Evolutionary conservation across 2,113 vertebrate species (phyloP), one percentile per base, ranked within the genome.

Genomic region (Melanostigma gelatinosum): DNA sequence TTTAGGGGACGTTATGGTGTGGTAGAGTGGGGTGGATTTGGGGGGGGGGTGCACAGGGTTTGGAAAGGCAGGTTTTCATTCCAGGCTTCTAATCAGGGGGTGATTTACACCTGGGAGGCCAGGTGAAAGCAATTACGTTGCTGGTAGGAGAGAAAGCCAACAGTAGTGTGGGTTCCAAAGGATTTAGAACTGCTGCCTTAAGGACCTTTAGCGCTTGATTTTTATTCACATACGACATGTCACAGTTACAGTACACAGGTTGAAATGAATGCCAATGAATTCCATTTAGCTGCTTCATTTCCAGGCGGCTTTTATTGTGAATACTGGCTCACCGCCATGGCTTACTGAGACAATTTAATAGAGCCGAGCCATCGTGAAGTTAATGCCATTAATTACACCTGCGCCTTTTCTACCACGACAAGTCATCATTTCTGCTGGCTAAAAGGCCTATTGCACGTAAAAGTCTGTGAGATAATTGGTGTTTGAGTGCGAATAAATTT

Each of bases 61-160:
- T 52, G 22, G 10, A 29, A 32, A 60, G 69, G 69, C 44, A 24
- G 34, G 27, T n/a, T 79, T 74, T 71, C 76, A 88, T 55, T 64
- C 46, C n/a, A 77, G 58, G 46, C 48, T 52, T 82, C 54, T 83
- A 83, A 87, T 86, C 42, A 50, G 16, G 40, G 46, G 55, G 24
- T 63, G 52, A 77, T 81, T 79, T 75, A 72, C 60, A 84, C 67
- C 64, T 46, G 71, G 77, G 83, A 85, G 32, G 42, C n/a, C 69
- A 75, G 77, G 58, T 86, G 71, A 89, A 89, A 83, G 77, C 62
- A 82, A 86, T 89, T 82, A 75, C 66, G 36, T 71, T 13, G 22
- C 57, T 54, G n/a, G 42, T 29, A 10, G 61, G 40, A 52, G 40
- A 71, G n/a, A 61, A 65, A 40, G 24, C 63, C 40, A 75, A 29